A percentile compares a stretch with the other conserved stretches of the same genome.
Conservation (phyloP, 2,888 invertebrate genomes). For the Elegia similella region DNA sequence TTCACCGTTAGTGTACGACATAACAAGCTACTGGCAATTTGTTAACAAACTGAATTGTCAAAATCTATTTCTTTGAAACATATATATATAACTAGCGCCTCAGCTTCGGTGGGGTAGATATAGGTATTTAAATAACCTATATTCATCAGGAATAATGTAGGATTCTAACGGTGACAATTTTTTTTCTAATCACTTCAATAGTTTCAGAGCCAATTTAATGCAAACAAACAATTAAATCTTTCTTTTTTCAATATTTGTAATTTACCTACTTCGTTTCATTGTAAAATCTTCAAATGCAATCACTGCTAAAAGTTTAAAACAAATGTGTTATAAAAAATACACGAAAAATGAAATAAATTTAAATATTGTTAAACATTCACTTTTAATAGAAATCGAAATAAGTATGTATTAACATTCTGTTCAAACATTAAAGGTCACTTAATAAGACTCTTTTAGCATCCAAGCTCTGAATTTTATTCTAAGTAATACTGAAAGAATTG, state of each 20-base stretch:
- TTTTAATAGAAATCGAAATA: not conserved
- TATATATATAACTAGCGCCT: too few species aligned
- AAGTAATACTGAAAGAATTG: not conserved
- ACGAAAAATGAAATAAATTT: not conserved
- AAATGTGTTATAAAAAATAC: not conserved
- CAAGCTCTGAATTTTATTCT: not conserved
- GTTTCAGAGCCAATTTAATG: too few species aligned
- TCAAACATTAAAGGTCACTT: not conserved
- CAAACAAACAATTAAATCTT: too few species aligned
- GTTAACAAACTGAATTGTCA: conserved; percentile 32
- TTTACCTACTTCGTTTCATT: not conserved
- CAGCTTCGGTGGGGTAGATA: too few species aligned
- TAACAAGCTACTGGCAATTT: conserved; percentile 42
- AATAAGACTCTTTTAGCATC: not conserved
- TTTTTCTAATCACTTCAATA: too few species aligned
- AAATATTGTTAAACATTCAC: not conserved
- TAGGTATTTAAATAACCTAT: too few species aligned
- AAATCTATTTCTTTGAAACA: not conserved
- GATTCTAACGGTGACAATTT: too few species aligned
- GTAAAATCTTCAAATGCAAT: not conserved
- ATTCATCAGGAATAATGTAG: too few species aligned
- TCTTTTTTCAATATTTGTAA: too few species aligned
- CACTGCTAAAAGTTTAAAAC: not conserved
- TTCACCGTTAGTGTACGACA: conserved; percentile 48
- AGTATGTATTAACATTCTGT: not conserved